phyloP scores from a whole-genome alignment of 2,113 vertebrate species.

The Emydocephalus ijimae region DNA sequence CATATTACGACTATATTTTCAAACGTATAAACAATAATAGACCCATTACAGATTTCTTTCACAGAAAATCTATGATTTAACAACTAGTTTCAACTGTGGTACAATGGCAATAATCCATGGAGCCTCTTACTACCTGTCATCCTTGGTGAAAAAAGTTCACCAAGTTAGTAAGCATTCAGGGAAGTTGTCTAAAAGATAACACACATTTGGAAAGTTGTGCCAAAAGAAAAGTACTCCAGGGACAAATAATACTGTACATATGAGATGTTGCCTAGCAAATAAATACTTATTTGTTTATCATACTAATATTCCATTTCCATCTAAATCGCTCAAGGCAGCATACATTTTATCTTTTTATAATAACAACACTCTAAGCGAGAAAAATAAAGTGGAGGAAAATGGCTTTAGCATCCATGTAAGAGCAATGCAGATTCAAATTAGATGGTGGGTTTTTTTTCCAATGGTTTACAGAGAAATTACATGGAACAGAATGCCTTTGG shows the following conservation, averaged over 20 bases:
- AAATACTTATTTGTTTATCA: background rate
- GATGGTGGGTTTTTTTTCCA: background rate
- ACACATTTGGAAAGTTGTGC: background rate
- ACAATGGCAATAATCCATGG: background rate
- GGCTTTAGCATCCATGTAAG: background rate
- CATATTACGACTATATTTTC: background rate
- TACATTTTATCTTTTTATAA: background rate
- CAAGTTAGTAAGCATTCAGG: background rate
- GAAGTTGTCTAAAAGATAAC: background rate
- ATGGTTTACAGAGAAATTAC: background rate
- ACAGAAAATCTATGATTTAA: background rate
- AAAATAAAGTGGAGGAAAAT: background rate
- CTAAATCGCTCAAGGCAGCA: background rate
- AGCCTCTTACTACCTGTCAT: background rate
- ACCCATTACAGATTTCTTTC: background rate
- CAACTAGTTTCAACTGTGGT: background rate
- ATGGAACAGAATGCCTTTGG: background rate
- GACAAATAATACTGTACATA: background rate
- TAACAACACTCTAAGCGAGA: background rate
- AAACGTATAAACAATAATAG: background rate
- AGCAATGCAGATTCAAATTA: background rate
- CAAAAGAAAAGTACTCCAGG: background rate
- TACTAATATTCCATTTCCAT: background rate
- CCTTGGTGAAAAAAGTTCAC: background rate
- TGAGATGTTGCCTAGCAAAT: background rate